Base-by-base conservation (phyloP, 2,797 vertebrate genomes). In the Percopsis omiscomaycus region DNA sequence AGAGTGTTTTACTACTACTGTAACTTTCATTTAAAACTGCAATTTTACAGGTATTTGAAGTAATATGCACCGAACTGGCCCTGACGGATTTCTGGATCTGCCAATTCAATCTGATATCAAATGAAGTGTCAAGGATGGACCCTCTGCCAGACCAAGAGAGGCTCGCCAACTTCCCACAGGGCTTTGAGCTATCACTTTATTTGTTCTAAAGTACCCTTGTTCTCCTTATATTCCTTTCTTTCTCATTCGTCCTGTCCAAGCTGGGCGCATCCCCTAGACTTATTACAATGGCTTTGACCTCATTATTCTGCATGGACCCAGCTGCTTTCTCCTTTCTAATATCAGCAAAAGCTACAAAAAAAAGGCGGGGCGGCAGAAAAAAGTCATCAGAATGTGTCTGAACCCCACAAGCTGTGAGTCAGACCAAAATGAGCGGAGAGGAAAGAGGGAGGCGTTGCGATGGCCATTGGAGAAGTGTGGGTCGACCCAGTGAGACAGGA, bases 281-380 rank as follows among this genome's bases (percentile, higher is more conserved):
- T 89, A 91, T 91, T 89, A 90, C 81, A 90, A 88, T 74, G 78
- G 75, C 84, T 87, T 85, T 90, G 89, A 90, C 89, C 87, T 91
- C 86, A 91, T 91, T 92, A 91, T 89, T 84, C 85, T 81, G 80
- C 88, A 82, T 80, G 84, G 83, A 86, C 80, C 81, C 87, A 89
- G 88, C 89, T 90, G 88, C 80, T 87, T 88, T 84, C 81, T 82
- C 65, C 64, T 84, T 92, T 91, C 90, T 89, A 90, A 91, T 89
- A 92, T 90, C 88, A 87, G 86, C 80, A 87, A 83, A 89, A 91
- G 77, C 78, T 75, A 86, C 78, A 83, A 81, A 78, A 71, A 71
- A 83, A 4, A 16, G 48, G 4, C 11, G 30, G n/a, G n/a, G 30
- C 29, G 16, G 28, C 8, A 16, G 9, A 10, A 8, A 55, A 29